Conservation (phyloP, 2,113 vertebrate species). For the Carollia perspicillata region DNA sequence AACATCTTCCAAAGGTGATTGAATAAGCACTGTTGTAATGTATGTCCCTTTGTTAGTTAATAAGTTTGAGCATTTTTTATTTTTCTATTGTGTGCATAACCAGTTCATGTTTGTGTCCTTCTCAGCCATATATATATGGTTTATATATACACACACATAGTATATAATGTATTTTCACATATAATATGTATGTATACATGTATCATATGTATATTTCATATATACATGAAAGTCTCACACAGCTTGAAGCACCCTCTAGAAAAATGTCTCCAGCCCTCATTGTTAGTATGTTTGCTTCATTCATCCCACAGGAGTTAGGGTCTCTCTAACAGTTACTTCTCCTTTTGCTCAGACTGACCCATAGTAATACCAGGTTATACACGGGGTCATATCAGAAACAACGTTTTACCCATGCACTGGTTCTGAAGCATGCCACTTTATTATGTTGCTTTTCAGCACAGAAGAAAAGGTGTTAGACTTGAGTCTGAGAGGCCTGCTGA, state of each 20-base stretch:
- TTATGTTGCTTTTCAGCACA: accelerated
- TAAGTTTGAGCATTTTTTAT: accelerated
- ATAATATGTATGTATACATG: too few relatives aligned
- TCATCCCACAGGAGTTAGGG: accelerated
- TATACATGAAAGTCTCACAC: accelerated
- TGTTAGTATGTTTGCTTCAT: accelerated
- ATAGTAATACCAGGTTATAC: accelerated
- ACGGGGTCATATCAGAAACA: neutral
- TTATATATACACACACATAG: too few relatives aligned
- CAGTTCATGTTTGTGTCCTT: neutral
- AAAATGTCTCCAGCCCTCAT: accelerated
- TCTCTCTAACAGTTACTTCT: accelerated
- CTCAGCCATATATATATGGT: too few relatives aligned
- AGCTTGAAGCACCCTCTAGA: too few relatives aligned
- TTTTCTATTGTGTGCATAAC: neutral
- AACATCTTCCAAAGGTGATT: accelerated
- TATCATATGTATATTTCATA: too few relatives aligned
- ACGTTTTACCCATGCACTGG: accelerated
- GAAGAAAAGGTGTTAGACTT: accelerated
- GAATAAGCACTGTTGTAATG: accelerated
- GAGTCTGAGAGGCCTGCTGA: neutral
- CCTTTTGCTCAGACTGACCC: neutral
- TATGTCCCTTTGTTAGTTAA: neutral
- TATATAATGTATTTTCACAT: too few relatives aligned
- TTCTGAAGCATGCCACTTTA: accelerated